A percentile compares a stretch with the other conserved stretches of the same genome.
These are phyloP conservation scores for Cosmia trapezina DNA, from an alignment of 2,888 invertebrate genomes.

Conservation along the genomic window DNA sequence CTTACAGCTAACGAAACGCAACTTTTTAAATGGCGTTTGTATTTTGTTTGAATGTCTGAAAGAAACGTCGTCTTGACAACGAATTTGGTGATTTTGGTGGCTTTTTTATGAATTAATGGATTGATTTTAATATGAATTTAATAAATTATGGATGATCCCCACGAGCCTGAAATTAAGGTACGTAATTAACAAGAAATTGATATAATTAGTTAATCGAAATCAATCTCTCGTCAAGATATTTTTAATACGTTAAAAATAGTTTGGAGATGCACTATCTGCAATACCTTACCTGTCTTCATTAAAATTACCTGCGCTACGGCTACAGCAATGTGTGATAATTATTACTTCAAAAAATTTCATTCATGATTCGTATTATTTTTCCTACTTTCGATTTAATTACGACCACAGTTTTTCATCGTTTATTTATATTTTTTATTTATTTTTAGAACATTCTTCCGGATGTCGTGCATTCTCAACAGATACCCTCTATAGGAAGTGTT, in stretches of 20 bases:
- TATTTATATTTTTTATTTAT: constrained; percentile 85
- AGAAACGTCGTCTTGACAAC: constrained; percentile 89
- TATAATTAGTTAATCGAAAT: constrained; percentile 58
- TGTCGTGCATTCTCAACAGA: constrained; percentile 89
- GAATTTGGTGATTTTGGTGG: constrained; percentile 82
- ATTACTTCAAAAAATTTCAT: constrained; percentile 38
- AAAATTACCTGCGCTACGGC: constrained; percentile 52
- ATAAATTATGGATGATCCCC: constrained; percentile 88
- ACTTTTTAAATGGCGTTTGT: constrained; percentile 77
- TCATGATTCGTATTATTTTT: constrained; percentile 47
- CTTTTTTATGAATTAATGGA: constrained; percentile 77
- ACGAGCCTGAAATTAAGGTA: constrained; percentile 83
- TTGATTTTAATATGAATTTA: constrained; percentile 85
- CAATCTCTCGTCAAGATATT: constrained; percentile 74
- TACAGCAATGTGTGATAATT: constrained; percentile 7
- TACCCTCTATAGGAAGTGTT: constrained; percentile 78
- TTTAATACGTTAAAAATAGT: constrained; percentile 83
- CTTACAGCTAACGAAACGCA: constrained; percentile 64
- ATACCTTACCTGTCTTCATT: constrained; percentile 65
- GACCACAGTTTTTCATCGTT: constrained; percentile 64
- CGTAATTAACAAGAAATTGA: constrained; percentile 52
- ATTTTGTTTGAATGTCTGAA: constrained; percentile 82
- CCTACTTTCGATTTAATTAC: constrained; percentile 47
- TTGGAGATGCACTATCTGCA: constrained; percentile 78
- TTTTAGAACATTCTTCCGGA: constrained; percentile 90